These are phyloP conservation scores for Ctenodactylus gundi DNA, from an alignment of 2,113 vertebrate genomes.

Conservation along the genomic window DNA sequence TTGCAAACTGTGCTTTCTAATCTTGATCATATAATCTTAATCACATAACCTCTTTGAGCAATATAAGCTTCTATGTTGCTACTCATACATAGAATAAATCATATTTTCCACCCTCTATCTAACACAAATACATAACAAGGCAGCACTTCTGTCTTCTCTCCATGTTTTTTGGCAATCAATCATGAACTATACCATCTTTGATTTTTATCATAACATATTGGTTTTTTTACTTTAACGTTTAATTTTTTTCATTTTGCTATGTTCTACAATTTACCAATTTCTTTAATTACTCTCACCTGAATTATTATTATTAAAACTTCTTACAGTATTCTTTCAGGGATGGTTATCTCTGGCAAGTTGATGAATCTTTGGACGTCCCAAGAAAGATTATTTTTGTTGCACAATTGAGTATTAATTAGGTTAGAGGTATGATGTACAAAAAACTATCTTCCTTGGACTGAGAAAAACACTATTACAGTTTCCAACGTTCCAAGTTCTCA, in stretches of 20 bases:
- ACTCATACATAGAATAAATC: background rate
- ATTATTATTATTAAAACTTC: background rate
- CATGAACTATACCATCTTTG: background rate
- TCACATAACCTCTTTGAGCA: background rate
- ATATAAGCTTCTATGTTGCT: background rate
- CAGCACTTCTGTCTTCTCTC: background rate
- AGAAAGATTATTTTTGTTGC: background rate
- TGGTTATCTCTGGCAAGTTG: background rate
- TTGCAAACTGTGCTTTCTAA: background rate
- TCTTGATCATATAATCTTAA: background rate
- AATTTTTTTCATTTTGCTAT: background rate
- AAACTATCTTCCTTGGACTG: background rate
- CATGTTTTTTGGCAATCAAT: background rate
- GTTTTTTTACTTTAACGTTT: slow-evolving; percentile 15
- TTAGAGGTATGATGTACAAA: background rate
- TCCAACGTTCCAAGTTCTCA: background rate
- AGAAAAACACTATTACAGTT: no score
- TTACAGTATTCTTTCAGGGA: background rate
- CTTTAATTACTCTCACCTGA: background rate
- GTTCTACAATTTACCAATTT: background rate
- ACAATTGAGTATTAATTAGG: background rate
- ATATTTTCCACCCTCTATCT: background rate
- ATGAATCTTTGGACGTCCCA: background rate
- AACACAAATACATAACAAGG: background rate
- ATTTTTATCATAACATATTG: background rate